Percentiles rank a stretch among this genome's conserved stretches.
Conservation (phyloP, 2,888 invertebrate species). For the Dascillus cervinus region DNA sequence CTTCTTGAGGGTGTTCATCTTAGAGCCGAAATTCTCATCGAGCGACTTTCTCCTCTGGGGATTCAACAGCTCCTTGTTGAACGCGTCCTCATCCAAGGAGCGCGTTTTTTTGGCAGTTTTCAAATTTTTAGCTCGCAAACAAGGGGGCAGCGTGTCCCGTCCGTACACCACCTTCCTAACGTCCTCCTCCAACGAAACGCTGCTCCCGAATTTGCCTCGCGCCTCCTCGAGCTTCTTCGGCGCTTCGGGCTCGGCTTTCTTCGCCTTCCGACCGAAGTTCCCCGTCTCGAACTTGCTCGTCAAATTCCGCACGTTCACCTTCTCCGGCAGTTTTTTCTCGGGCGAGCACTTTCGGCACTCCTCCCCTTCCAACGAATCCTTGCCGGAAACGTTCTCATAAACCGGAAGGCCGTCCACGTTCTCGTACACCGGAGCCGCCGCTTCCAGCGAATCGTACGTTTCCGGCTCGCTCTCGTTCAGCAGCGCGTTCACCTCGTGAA, state of each 20-base stretch:
- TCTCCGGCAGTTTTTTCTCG: constrained; percentile 7
- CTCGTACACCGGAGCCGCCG: constrained; percentile 33
- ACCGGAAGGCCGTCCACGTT: too few species aligned
- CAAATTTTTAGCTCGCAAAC: constrained; percentile 53
- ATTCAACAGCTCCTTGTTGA: constrained; percentile 57
- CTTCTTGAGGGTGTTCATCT: constrained; percentile 48
- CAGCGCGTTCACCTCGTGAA: constrained; percentile 65
- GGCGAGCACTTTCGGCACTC: constrained; percentile 3
- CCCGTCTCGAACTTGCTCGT: constrained; percentile 34
- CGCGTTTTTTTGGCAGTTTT: constrained; percentile 58
- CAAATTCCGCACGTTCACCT: constrained; percentile 16
- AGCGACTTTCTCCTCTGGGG: constrained; percentile 50
- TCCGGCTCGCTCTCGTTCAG: constrained; percentile 34
- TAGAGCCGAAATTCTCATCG: constrained; percentile 41
- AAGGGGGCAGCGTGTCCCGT: constrained; percentile 44
- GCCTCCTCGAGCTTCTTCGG: too few species aligned
- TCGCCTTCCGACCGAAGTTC: too few species aligned
- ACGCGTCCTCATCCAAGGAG: constrained; percentile 67
- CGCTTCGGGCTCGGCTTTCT: too few species aligned
- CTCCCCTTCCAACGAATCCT: constrained; percentile 1
- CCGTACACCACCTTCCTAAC: constrained; percentile 10
- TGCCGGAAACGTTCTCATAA: neutral
- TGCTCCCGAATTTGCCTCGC: neutral
- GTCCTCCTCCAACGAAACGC: neutral
- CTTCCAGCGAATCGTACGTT: constrained; percentile 33